These are phyloP conservation scores for Drosophila melanica DNA, from an alignment of 1,140 invertebrate genomes.

Conservation along the genomic window DNA sequence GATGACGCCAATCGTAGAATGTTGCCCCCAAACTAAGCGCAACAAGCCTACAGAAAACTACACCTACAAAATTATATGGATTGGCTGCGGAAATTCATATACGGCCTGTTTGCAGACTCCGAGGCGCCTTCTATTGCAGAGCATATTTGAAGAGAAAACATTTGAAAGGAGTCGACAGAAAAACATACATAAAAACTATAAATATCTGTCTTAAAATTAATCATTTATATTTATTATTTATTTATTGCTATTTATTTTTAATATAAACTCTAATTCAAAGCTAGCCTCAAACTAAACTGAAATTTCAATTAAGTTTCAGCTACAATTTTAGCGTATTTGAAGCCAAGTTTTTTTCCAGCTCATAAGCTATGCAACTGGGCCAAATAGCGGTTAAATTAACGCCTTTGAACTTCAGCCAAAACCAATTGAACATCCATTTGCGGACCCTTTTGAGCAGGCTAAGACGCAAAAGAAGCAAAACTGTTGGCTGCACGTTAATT, in stretches of 20 bases:
- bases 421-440: constrained; percentile 39
- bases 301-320: too few relatives aligned
- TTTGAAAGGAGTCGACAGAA: not conserved
- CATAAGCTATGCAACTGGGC: constrained; percentile 51
- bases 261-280: too few relatives aligned
- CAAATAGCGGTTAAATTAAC: constrained; percentile 56
- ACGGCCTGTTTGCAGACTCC: constrained; percentile 12
- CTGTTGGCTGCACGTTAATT: constrained; percentile 34
- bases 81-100: not conserved
- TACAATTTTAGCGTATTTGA: not conserved
- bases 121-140: not conserved
- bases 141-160: not conserved
- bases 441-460: constrained; percentile 51
- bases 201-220: too few relatives aligned
- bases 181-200: not conserved
- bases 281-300: too few relatives aligned
- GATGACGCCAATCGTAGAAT: constrained; percentile 49
- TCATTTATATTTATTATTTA: too few relatives aligned
- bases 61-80: constrained; percentile 27
- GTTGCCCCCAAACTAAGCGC: constrained; percentile 4
- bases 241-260: too few relatives aligned
- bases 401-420: constrained; percentile 2
- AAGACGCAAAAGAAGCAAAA: not conserved
- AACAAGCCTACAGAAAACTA: constrained; percentile 11
- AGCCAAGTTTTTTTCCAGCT: not conserved